Conservation (phyloP, 2,113 vertebrate genomes). For the Polypterus bichir region DNA sequence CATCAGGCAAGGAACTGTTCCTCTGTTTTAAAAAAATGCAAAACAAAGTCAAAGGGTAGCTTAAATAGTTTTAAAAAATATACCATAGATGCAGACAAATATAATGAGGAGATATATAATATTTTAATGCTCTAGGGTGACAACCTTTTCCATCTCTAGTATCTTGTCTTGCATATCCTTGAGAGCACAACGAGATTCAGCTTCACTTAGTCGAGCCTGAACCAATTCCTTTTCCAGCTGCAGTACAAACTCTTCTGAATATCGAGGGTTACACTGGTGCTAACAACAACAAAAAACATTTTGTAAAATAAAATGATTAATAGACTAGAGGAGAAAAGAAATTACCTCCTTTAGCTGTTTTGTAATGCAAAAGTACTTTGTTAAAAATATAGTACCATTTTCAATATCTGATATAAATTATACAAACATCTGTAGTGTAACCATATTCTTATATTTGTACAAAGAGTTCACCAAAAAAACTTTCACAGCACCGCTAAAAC, state of each 20-base stretch:
- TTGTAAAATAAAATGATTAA: too few relatives aligned
- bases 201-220: slow-evolving; percentile 85
- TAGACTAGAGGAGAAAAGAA: too few relatives aligned
- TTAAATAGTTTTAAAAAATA: slow-evolving; percentile 7
- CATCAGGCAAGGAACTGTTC: slow-evolving; percentile 83
- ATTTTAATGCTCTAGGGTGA: too few relatives aligned
- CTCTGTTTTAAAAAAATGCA: slow-evolving; percentile 44
- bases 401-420: too few relatives aligned
- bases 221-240: slow-evolving; percentile 90
- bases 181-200: slow-evolving; percentile 87
- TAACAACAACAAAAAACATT: slow-evolving; percentile 20
- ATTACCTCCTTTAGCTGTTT: too few relatives aligned
- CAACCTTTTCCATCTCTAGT: slow-evolving; percentile 87
- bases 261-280: slow-evolving; percentile 72
- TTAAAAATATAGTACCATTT: too few relatives aligned
- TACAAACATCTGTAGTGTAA: too few relatives aligned
- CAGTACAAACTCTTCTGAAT: slow-evolving; percentile 84
- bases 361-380: neutral
- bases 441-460: too few relatives aligned
- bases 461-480: too few relatives aligned
- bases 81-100: too few relatives aligned
- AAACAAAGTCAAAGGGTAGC: neutral
- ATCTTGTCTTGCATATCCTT: slow-evolving; percentile 98
- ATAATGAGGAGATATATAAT: too few relatives aligned
- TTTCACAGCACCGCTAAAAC: too few relatives aligned